A percentile compares a stretch with the other conserved stretches of the same genome.
Conservation (phyloP, 2,113 vertebrate genomes). For the Hydrolagus affinis region DNA sequence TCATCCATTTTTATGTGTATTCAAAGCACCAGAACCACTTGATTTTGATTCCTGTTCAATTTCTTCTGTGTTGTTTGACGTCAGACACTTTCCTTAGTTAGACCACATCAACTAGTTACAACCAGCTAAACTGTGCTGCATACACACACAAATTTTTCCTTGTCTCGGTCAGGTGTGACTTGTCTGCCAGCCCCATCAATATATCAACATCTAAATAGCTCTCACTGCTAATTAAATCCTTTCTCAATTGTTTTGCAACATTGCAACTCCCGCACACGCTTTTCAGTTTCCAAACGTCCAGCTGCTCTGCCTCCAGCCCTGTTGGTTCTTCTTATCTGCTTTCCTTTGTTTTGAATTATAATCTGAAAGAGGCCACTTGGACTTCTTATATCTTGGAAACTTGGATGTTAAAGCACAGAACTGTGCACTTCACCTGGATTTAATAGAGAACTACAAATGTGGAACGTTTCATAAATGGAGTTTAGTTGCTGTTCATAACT, state of each 20-base stretch:
- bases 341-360: neutral
- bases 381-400: neutral
- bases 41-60: neutral
- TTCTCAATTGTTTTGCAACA: neutral
- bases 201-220: neutral
- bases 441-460: too few species aligned
- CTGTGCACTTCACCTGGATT: too few species aligned
- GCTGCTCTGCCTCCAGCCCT: conserved; percentile 1
- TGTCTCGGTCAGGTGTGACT: neutral
- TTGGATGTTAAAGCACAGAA: neutral
- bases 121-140: neutral
- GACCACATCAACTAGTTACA: neutral
- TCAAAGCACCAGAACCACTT: neutral
- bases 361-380: neutral
- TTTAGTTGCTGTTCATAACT: too few species aligned
- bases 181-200: neutral
- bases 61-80: neutral
- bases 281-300: neutral
- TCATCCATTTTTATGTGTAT: too few species aligned
- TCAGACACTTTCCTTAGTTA: neutral
- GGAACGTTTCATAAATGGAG: too few species aligned
- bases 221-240: neutral
- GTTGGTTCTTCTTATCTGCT: neutral
- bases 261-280: too few species aligned
- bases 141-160: neutral